A percentile compares a stretch with the other conserved stretches of the same genome.
phyloP scores from a whole-genome alignment of 2,888 invertebrate species.

The Notocelia uddmanniana region DNA sequence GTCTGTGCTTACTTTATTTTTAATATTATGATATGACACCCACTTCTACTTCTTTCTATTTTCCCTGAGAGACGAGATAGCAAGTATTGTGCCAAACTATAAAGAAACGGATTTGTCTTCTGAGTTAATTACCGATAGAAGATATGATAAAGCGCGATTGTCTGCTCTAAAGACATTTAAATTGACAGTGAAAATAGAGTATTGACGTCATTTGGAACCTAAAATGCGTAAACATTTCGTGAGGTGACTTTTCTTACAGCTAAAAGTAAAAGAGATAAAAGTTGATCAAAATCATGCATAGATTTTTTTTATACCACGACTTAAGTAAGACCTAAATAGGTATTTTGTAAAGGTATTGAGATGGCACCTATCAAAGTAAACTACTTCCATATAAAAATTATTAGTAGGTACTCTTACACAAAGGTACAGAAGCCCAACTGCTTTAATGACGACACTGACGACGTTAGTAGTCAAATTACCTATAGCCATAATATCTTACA shows the following conservation, averaged over 20 bases:
- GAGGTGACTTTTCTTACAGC: neutral
- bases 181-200: slow-evolving; percentile 12
- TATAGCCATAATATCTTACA: too few species aligned
- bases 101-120: neutral
- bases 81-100: slow-evolving; percentile 24
- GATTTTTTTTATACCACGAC: too few species aligned
- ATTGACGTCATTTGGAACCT: slow-evolving; percentile 15
- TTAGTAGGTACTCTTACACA: too few species aligned
- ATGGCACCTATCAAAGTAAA: too few species aligned
- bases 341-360: too few species aligned
- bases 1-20: neutral
- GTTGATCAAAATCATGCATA: too few species aligned
- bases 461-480: too few species aligned
- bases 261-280: too few species aligned
- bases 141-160: slow-evolving; percentile 1
- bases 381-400: too few species aligned
- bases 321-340: too few species aligned
- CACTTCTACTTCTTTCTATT: neutral
- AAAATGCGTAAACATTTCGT: neutral
- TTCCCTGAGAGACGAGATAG: neutral
- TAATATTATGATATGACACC: neutral
- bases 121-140: slow-evolving; percentile 9
- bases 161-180: neutral
- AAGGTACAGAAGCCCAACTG: too few species aligned
- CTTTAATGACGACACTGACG: too few species aligned